A percentile compares a stretch with the other conserved stretches of the same genome.
phyloP scores from a whole-genome alignment of 2,888 invertebrate species.

The Cryptocephalus moraei region DNA sequence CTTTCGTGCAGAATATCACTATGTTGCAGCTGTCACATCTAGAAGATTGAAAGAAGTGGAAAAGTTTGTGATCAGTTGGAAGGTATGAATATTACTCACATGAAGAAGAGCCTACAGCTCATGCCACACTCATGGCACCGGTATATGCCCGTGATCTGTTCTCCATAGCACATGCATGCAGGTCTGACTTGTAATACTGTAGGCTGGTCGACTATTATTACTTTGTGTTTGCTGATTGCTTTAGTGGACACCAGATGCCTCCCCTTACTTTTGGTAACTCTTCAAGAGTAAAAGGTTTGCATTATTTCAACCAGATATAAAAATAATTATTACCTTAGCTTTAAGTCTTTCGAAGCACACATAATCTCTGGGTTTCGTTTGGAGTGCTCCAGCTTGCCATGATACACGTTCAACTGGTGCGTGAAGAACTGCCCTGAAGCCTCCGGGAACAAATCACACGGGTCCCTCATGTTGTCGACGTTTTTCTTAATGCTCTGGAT shows the following conservation, averaged over 20 bases:
- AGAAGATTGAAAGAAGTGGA: slow-evolving; percentile 4
- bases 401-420: slow-evolving; percentile 9
- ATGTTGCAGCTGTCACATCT: slow-evolving; percentile 21
- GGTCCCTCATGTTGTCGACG: slow-evolving; percentile 9
- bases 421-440: slow-evolving; percentile 5
- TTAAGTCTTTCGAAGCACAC: slow-evolving; percentile 8
- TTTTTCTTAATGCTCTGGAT: slow-evolving; percentile 7
- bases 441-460: slow-evolving; percentile 11
- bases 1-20: slow-evolving; percentile 18
- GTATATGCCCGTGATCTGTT: slow-evolving; percentile 10
- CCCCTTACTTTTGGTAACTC: slow-evolving; percentile 7
- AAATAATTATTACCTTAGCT: slow-evolving; percentile 5
- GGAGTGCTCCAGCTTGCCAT: slow-evolving; percentile 4
- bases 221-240: slow-evolving; percentile 9
- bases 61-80: neutral
- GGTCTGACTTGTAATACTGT: slow-evolving; percentile 20
- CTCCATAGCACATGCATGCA: slow-evolving; percentile 13
- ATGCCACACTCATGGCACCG: slow-evolving; percentile 21
- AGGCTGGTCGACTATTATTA: slow-evolving; percentile 18
- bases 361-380: slow-evolving; percentile 8
- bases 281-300: no score
- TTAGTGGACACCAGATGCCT: slow-evolving; percentile 11
- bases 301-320: no score
- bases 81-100: slow-evolving; percentile 9
- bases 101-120: slow-evolving; percentile 13